phyloP scores from a whole-genome alignment of 2,113 vertebrate genomes.

The Conger conger region DNA sequence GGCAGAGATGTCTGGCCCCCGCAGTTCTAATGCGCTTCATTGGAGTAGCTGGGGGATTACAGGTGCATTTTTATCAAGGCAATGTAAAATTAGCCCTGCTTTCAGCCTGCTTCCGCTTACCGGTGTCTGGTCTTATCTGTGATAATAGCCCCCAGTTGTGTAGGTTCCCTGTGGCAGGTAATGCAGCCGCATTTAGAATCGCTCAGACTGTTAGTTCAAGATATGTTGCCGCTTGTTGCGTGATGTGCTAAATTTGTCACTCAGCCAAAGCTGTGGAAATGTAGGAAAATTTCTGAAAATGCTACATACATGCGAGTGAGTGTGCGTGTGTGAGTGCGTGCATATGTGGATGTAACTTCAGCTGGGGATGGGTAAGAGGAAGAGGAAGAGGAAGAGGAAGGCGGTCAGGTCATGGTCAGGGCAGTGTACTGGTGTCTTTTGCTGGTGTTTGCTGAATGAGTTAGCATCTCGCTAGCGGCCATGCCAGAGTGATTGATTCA shows the following conservation, averaged over 20 bases:
- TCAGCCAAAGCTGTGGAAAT: neutral
- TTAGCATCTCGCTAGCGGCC: conserved; percentile 13
- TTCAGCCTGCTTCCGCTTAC: neutral
- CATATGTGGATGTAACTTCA: neutral
- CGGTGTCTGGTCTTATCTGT: neutral
- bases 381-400: neutral
- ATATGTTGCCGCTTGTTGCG: neutral
- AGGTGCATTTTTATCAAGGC: neutral
- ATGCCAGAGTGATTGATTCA: neutral
- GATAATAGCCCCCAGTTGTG: neutral
- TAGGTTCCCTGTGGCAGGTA: neutral
- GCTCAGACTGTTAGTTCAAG: neutral
- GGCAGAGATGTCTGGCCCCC: neutral
- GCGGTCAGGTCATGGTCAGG: neutral
- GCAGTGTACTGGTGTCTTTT: neutral
- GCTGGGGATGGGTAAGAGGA: neutral
- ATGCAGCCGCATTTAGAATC: neutral
- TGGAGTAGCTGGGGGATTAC: neutral
- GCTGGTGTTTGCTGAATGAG: conserved; percentile 25
- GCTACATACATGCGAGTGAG: too few species aligned
- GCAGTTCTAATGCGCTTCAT: neutral
- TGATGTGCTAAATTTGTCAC: neutral
- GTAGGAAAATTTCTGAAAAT: neutral
- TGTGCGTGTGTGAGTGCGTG: neutral
- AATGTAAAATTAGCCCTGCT: neutral